A percentile compares a stretch with the other conserved stretches of the same genome.
These are phyloP conservation scores for Thereuonema tuberculata DNA, from an alignment of 1,140 invertebrate species.

Conservation along the genomic window DNA sequence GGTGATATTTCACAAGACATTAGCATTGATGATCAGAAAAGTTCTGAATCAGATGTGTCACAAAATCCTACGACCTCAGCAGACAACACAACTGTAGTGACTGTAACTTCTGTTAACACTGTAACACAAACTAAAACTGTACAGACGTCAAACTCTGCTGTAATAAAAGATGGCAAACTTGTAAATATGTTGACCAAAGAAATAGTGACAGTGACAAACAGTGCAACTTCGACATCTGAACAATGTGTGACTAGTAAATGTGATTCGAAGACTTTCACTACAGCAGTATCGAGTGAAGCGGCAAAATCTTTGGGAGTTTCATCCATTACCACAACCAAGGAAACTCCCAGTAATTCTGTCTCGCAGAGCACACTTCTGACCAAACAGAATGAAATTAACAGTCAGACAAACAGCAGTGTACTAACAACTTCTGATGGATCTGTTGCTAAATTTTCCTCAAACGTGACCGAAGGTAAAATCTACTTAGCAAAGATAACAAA, in stretches of 20 bases:
- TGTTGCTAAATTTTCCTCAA: constrained; percentile 38
- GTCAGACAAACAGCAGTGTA: background rate
- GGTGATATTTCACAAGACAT: background rate
- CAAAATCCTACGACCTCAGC: too few relatives aligned
- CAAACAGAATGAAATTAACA: too few relatives aligned
- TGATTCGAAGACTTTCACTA: too few relatives aligned
- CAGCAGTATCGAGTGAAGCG: too few relatives aligned
- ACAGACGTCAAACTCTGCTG: background rate
- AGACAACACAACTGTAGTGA: background rate
- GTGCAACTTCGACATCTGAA: background rate
- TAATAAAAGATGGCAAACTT: background rate
- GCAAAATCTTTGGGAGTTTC: too few relatives aligned
- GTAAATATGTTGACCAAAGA: background rate
- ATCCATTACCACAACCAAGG: too few relatives aligned
- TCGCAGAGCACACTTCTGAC: too few relatives aligned
- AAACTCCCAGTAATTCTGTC: too few relatives aligned
- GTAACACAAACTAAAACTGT: background rate
- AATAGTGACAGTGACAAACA: too few relatives aligned
- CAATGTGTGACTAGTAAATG: too few relatives aligned
- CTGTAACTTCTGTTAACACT: background rate
- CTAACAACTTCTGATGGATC: background rate
- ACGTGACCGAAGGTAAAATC: constrained; percentile 47
- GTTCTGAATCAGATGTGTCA: too few relatives aligned
- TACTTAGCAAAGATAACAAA: constrained; percentile 57
- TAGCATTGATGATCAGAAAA: too few relatives aligned